These are phyloP conservation scores for Vesta saturnalis DNA, from an alignment of 2,888 invertebrate species.

Conservation along the genomic window DNA sequence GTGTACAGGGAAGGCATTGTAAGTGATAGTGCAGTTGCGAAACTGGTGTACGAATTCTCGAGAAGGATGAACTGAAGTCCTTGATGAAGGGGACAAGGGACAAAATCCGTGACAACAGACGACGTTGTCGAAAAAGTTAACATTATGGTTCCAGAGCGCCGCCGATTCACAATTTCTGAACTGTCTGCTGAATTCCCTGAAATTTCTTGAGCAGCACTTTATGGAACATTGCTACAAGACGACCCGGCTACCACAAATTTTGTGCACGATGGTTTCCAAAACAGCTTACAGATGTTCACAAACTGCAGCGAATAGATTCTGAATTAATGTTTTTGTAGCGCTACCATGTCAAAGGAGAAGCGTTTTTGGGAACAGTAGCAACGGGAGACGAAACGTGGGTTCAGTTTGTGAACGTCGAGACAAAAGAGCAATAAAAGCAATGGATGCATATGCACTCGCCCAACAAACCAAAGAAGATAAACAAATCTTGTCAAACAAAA, in stretches of 20 bases:
- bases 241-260: slow-evolving; percentile 32
- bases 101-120: background rate
- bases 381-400: too few species aligned
- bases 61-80: background rate
- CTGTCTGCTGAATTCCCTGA: too few species aligned
- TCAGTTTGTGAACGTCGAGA: too few species aligned
- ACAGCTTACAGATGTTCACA: slow-evolving; percentile 38
- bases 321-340: background rate
- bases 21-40: too few species aligned
- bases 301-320: slow-evolving; percentile 11
- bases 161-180: too few species aligned
- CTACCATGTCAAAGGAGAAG: background rate
- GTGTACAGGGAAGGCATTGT: too few species aligned
- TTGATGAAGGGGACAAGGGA: background rate
- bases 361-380: too few species aligned
- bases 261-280: slow-evolving; percentile 42
- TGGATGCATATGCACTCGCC: background rate
- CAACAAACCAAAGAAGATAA: background rate
- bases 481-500: background rate
- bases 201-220: background rate
- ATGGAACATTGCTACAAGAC: background rate
- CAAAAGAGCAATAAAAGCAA: too few species aligned
- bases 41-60: background rate
- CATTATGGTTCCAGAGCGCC: too few species aligned
- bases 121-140: too few species aligned